Evolutionary conservation across 1,140 invertebrate species (phyloP), one percentile per base, ranked within the genome.

Genomic region (Coenobita brevimanus): DNA sequence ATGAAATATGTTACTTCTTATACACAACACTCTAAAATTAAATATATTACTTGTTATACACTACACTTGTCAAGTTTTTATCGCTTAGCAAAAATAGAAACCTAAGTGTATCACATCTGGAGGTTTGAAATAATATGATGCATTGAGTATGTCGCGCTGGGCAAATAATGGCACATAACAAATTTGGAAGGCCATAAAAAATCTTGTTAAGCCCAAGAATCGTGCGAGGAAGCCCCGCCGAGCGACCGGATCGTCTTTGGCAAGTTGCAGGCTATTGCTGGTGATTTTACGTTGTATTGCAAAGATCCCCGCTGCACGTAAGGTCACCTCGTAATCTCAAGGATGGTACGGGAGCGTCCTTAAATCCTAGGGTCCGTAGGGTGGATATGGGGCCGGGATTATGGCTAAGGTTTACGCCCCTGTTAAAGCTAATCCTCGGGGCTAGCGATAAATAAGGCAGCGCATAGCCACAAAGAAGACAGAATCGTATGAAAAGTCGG

Each of bases 131-230:
- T 85, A 85, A 76, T 85, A 85, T 85, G 82, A 85, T 85, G 88
- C 88, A 82, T 64, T 78, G 88, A 69, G 80, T 73, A 83, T 41
- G 76, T 81, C 82, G 67, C 76, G 54, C 75, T 64, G 81, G 82
- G 60, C 82, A 89, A 89, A 89, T 83, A 89, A 89, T 89, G 82
- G 88, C 64, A 89, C 88, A 89, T 89, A 89, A 89, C 88, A 89
- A 89, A 89, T 89, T 89, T 89, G 82, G 83, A 89, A 85, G 88
- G 71, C 88, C 82, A 89, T 89, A 89, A 89, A 89, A 89, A 89
- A 89, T 85, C 88, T 89, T 89, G 88, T 89, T 89, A 89, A 84
- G 75, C 60, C 79, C 76, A 33, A 75, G 79, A 85, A 85, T 89
- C 88, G 88, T 89, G 88, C 88, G 78, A 79, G 76, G 88, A 73